Evolutionary conservation across 2,888 invertebrate genomes (phyloP).

Genomic region (Hypselothyrea guttata): DNA sequence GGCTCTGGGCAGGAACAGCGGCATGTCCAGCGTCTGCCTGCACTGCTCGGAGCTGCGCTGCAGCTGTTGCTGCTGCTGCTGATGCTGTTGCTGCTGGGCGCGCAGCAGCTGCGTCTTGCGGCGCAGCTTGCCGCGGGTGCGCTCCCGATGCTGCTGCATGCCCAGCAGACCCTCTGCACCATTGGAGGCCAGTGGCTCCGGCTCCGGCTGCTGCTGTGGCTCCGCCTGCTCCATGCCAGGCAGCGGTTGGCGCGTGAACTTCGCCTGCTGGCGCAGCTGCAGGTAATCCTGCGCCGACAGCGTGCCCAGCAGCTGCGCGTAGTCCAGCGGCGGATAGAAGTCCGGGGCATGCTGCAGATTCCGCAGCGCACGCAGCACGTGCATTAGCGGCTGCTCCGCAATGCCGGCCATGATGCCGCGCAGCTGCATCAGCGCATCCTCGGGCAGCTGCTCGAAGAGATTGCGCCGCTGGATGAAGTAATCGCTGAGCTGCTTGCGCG

Average conservation of each 20-base stretch:
- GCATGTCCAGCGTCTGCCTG: slow-evolving; percentile 83
- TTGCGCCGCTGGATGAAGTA: slow-evolving; percentile 90
- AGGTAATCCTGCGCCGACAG: slow-evolving; percentile 84
- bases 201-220: background rate
- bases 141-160: slow-evolving; percentile 83
- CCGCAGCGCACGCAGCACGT: slow-evolving; percentile 87
- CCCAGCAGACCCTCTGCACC: slow-evolving; percentile 82
- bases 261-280: slow-evolving; percentile 72
- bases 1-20: slow-evolving; percentile 81
- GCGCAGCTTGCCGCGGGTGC: slow-evolving; percentile 84
- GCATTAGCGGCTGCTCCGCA: slow-evolving; percentile 88
- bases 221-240: slow-evolving; percentile 37
- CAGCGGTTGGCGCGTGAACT: slow-evolving; percentile 57
- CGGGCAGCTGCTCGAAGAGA: slow-evolving; percentile 88
- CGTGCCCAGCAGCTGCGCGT: slow-evolving; percentile 83
- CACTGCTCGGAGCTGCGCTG: slow-evolving; percentile 81
- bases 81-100: slow-evolving; percentile 57
- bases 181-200: background rate
- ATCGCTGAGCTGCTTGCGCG: slow-evolving; percentile 86
- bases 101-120: slow-evolving; percentile 81
- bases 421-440: slow-evolving; percentile 85
- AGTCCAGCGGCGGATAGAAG: slow-evolving; percentile 87
- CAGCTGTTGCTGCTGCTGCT: slow-evolving; percentile 55
- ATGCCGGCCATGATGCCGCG: slow-evolving; percentile 87
- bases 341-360: slow-evolving; percentile 86